Evolutionary conservation across 2,797 vertebrate species (phyloP), one percentile per base, ranked within the genome.

Genomic region (Falco novaeseelandiae): DNA sequence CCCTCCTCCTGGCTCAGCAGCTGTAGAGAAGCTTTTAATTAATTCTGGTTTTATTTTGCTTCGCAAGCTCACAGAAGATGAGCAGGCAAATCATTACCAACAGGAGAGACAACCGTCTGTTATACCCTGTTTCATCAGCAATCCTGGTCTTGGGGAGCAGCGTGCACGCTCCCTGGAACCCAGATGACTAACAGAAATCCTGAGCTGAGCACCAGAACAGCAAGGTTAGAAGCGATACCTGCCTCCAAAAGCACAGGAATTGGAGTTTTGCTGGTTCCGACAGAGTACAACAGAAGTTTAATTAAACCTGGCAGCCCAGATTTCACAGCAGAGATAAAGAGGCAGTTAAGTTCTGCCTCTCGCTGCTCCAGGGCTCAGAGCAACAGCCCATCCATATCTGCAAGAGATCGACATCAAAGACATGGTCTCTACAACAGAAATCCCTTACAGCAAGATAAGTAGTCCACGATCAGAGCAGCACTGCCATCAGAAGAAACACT

Each of bases 81-180:
- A 65, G 67, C 34, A 49, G 71, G 34, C 10, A 34, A 48, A 23
- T 1, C 5, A 3, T 22, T 8, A 2, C n/a, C 72, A 14, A 48
- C 21, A 42, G 36, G 34, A 57, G 8, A 55, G 15, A 27, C 32
- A 34, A 12, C 2, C 25, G 25, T 2, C 51, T 9, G 0, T 27
- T 8, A 5, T 0, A 32, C 12, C 14, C 63, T 4, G 6, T 14
- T 52, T 32, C 21, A 14, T 27, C 61, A 51, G 51, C 0, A 0
- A 19, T 18, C 67, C 88, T 12, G 46, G 21, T 13, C 59, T 46
- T 1, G 0, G 27, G 29, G 55, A 63, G 55, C 42, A 30, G 11
- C 13, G 1, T 0, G 11, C 30, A 26, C 3, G 0, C 6, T 26
- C 72, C 25, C 70, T 26, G 36, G 48, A 42, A 34, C 6, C 42